phyloP scores from a whole-genome alignment of 37 sponge, comb jelly and placozoan species.

The Beroe forskalii region DNA sequence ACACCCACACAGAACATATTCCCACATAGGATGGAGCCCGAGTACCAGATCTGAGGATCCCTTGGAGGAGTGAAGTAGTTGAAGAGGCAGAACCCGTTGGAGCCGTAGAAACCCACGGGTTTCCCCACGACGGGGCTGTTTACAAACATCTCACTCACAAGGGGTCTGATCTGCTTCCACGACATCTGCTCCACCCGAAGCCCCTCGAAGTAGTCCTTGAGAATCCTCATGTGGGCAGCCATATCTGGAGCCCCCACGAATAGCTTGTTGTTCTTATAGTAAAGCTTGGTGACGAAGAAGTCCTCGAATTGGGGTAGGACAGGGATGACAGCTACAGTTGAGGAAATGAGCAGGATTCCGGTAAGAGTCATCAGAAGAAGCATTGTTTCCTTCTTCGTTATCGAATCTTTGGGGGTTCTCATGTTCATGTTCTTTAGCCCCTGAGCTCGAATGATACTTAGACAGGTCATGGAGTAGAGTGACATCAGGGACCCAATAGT shows the following conservation, averaged over 20 bases:
- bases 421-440: neutral
- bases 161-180: neutral
- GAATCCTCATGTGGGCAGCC: neutral
- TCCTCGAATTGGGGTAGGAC: neutral
- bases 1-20: constrained; percentile 6
- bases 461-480: constrained; percentile 27
- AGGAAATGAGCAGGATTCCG: neutral
- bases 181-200: neutral
- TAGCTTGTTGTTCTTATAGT: neutral
- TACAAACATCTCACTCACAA: constrained; percentile 2
- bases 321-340: neutral
- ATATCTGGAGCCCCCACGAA: constrained; percentile 1
- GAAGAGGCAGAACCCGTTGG: neutral
- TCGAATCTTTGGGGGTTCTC: neutral
- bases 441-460: neutral
- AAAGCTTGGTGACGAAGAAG: neutral
- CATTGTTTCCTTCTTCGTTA: neutral
- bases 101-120: neutral
- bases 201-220: neutral
- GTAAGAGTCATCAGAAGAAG: neutral
- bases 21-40: neutral
- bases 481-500: neutral
- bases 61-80: neutral
- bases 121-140: neutral
- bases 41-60: neutral